A percentile compares a stretch with the other conserved stretches of the same genome.
Conservation (phyloP, 2,113 vertebrate genomes). For the Rhea americana region DNA sequence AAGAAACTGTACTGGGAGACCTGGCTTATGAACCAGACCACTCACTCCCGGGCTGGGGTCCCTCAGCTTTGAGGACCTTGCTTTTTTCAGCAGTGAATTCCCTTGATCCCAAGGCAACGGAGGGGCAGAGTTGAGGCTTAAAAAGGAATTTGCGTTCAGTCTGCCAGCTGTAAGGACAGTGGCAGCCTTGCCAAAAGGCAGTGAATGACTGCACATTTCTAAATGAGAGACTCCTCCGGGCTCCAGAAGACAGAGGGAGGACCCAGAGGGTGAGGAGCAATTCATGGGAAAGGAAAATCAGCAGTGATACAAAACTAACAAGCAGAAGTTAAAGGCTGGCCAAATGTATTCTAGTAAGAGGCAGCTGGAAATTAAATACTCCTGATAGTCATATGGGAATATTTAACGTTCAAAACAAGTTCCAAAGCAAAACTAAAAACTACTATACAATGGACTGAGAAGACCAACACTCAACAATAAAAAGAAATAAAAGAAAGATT, state of each 20-base stretch:
- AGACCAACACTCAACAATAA: background rate
- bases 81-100: background rate
- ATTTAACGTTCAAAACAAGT: background rate
- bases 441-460: background rate
- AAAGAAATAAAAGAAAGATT: background rate
- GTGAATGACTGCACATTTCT: background rate
- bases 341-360: background rate
- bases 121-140: background rate
- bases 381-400: background rate
- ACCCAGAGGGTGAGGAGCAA: background rate
- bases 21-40: background rate
- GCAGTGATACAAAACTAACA: background rate
- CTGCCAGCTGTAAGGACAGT: background rate
- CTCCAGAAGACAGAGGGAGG: background rate
- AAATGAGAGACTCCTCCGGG: background rate
- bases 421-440: background rate
- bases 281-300: constrained; percentile 24
- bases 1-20: background rate
- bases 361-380: constrained; percentile 9
- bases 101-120: background rate
- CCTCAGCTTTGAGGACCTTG: background rate
- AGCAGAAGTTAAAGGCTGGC: background rate
- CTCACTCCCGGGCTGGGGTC: background rate
- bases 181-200: background rate
- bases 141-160: background rate